Percentiles rank a stretch among this genome's conserved stretches.
Evolutionary conservation across 2,888 invertebrate species (phyloP).

Genomic region (Patella pellucida): DNA sequence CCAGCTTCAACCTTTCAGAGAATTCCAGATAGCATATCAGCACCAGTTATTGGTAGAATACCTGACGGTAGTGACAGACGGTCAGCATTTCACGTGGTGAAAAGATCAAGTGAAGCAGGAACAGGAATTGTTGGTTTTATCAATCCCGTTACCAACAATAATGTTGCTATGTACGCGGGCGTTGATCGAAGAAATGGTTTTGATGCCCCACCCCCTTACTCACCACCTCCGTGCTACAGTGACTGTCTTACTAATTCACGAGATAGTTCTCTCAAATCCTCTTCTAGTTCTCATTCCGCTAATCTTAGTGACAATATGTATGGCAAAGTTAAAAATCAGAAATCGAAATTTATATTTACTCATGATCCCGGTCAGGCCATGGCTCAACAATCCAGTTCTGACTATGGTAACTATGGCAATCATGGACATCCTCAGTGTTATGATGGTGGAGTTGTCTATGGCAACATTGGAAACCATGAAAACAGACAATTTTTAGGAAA

Average conservation of each 20-base stretch:
- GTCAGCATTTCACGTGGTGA: constrained; percentile 21
- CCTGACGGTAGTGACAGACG: not conserved
- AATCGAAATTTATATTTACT: not conserved
- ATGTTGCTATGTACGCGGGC: not conserved
- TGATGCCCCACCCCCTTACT: constrained; percentile 48
- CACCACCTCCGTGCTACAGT: constrained; percentile 51
- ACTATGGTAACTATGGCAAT: not conserved
- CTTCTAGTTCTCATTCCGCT: constrained; percentile 34
- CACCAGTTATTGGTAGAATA: not conserved
- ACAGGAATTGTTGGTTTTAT: constrained; percentile 3
- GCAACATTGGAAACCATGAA: not conserved
- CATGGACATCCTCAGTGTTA: not conserved
- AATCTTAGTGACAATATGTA: not conserved
- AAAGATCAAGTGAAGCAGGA: constrained; percentile 1
- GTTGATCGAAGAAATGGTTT: constrained; percentile 1
- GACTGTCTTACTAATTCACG: constrained; percentile 45
- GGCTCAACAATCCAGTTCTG: not conserved
- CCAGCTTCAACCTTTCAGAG: not conserved
- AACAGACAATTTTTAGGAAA: too few relatives aligned
- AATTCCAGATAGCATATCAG: constrained; percentile 1
- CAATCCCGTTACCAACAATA: not conserved
- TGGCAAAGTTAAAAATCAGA: not conserved
- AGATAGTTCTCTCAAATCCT: constrained; percentile 42
- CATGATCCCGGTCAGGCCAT: not conserved
- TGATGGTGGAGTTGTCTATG: not conserved